phyloP scores from a whole-genome alignment of 1,140 invertebrate species.

The Drosophila rhopaloa region DNA sequence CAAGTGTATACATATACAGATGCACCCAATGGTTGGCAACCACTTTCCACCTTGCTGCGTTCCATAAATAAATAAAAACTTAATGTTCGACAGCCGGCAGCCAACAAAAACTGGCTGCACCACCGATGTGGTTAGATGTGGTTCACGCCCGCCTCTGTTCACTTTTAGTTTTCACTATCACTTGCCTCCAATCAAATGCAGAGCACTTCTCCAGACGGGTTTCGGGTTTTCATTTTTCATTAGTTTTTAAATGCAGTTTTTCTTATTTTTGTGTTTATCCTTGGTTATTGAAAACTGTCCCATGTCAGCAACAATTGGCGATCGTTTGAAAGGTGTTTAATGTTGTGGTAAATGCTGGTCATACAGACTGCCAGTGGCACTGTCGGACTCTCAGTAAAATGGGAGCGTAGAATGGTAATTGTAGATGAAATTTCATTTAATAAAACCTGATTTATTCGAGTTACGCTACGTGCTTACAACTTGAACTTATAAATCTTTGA shows the following conservation, averaged over 20 bases:
- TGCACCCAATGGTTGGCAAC: constrained; percentile 30
- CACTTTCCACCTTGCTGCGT: constrained; percentile 67
- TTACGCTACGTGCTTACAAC: constrained; percentile 5
- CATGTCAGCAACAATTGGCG: constrained; percentile 40
- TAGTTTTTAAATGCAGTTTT: constrained; percentile 1
- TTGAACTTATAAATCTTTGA: neutral
- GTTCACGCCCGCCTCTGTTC: constrained; percentile 45
- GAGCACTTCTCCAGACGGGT: constrained; percentile 51
- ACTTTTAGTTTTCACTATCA: constrained; percentile 70
- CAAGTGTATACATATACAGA: neutral
- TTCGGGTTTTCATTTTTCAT: constrained; percentile 9
- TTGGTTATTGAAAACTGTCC: constrained; percentile 35
- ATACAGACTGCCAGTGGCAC: constrained; percentile 17
- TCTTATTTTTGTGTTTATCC: neutral
- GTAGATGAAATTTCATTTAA: constrained; percentile 23
- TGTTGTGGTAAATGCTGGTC: constrained; percentile 30
- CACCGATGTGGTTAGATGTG: constrained; percentile 39
- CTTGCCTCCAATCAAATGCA: constrained; percentile 52
- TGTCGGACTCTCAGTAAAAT: constrained; percentile 20
- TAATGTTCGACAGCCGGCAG: constrained; percentile 51
- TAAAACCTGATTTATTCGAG: constrained; percentile 27
- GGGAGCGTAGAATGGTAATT: constrained; percentile 34
- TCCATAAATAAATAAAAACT: constrained; percentile 75
- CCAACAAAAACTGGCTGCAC: constrained; percentile 56
- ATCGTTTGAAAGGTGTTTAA: constrained; percentile 54